phyloP scores from a whole-genome alignment of 1,140 invertebrate genomes.

The Apis florea region DNA sequence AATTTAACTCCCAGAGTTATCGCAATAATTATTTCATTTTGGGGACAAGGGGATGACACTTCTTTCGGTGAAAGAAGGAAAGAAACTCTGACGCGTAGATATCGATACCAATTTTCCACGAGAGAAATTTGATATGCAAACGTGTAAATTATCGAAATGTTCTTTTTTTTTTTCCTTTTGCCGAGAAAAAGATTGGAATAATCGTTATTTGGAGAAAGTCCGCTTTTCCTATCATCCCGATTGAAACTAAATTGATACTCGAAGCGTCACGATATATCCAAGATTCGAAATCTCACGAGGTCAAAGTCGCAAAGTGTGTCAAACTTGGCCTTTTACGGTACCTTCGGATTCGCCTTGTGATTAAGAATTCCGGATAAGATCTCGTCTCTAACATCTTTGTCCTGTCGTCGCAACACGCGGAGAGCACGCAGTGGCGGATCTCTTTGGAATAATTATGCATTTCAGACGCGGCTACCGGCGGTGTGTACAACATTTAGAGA shows the following conservation, averaged over 20 bases:
- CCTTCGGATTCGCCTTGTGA: constrained; percentile 25
- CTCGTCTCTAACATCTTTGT: constrained; percentile 23
- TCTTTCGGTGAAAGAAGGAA: not conserved
- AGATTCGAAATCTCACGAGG: constrained; percentile 36
- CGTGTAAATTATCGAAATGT: constrained; percentile 21
- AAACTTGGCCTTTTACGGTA: constrained; percentile 50
- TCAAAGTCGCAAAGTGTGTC: constrained; percentile 21
- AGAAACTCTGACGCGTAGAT: not conserved
- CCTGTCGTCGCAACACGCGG: not conserved
- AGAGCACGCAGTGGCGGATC: constrained; percentile 13
- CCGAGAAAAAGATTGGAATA: not conserved
- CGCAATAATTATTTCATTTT: not conserved
- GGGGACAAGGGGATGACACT: no score
- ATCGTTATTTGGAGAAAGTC: not conserved
- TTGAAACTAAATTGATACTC: constrained; percentile 4
- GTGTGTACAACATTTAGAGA: constrained; percentile 17
- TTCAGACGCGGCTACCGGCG: not conserved
- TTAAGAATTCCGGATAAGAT: constrained; percentile 34
- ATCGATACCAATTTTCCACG: constrained; percentile 19
- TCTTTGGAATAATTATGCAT: constrained; percentile 25
- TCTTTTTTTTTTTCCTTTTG: not conserved
- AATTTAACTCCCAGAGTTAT: not conserved
- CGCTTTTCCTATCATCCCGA: not conserved
- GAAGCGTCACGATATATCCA: not conserved
- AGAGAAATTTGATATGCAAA: constrained; percentile 9